Conservation (phyloP, 2,113 vertebrate genomes). For the Triplophysa rosa region DNA sequence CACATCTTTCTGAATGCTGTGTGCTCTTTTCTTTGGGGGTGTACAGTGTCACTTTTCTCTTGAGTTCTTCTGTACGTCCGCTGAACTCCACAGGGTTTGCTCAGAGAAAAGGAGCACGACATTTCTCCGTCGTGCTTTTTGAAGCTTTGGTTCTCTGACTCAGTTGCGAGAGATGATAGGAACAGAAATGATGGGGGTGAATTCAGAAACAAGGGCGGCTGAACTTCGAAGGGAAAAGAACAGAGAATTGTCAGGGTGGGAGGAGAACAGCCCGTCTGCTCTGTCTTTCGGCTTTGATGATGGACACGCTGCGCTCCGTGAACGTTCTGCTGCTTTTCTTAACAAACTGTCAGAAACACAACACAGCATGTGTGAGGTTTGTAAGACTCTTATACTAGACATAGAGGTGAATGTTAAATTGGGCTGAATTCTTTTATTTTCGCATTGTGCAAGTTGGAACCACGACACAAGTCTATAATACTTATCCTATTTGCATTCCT, state of each 20-base stretch:
- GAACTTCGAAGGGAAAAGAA: slow-evolving; percentile 18
- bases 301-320: slow-evolving; percentile 1
- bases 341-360: slow-evolving; percentile 13
- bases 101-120: neutral
- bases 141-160: slow-evolving; percentile 21
- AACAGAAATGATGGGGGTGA: slow-evolving; percentile 1
- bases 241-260: neutral
- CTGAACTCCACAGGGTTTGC: slow-evolving; percentile 2
- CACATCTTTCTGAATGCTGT: neutral
- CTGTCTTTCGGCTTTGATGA: slow-evolving; percentile 5
- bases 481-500: too few species aligned
- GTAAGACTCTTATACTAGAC: neutral
- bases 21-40: neutral
- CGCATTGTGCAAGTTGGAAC: too few species aligned
- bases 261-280: neutral
- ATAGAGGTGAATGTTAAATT: neutral
- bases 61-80: slow-evolving; percentile 2
- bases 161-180: neutral
- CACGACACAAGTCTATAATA: too few species aligned
- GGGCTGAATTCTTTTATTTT: neutral
- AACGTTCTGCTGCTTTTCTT: slow-evolving; percentile 12
- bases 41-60: slow-evolving; percentile 1
- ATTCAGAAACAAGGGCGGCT: slow-evolving; percentile 20
- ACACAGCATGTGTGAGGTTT: neutral
- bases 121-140: slow-evolving; percentile 10